Conservation (phyloP, 2,888 invertebrate species). For the Caenorhabditis uteleia region DNA sequence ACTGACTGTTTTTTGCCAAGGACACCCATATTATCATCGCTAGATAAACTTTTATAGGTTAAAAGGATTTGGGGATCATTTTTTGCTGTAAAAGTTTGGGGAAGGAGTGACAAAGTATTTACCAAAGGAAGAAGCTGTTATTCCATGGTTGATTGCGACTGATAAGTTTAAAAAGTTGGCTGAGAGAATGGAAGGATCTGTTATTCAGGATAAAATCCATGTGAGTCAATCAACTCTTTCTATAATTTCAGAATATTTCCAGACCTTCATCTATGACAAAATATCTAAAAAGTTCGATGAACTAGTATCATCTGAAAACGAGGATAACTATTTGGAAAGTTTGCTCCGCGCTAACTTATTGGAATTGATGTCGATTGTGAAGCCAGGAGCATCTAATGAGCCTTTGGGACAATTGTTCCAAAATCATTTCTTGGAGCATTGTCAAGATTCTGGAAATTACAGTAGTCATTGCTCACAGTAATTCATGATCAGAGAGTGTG, state of each 20-base stretch:
- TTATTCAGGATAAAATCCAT: slow-evolving; percentile 26
- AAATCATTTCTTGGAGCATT: slow-evolving; percentile 18
- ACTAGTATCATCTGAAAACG: slow-evolving; percentile 5
- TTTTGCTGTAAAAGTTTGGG: too few relatives aligned
- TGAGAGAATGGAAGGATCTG: slow-evolving; percentile 24
- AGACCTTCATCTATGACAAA: slow-evolving; percentile 27
- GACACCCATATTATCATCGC: too few relatives aligned
- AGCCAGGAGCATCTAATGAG: slow-evolving; percentile 25
- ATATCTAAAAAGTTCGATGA: slow-evolving; percentile 23
- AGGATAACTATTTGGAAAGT: slow-evolving; percentile 15
- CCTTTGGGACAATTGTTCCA: slow-evolving; percentile 22
- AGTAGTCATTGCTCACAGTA: slow-evolving; percentile 44
- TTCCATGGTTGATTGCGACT: slow-evolving; percentile 32
- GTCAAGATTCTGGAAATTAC: slow-evolving; percentile 18
- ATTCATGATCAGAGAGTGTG: slow-evolving; percentile 5
- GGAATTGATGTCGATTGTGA: slow-evolving; percentile 26
- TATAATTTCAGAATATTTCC: slow-evolving; percentile 9
- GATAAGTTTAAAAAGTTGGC: slow-evolving; percentile 20
- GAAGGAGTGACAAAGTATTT: slow-evolving; percentile 12
- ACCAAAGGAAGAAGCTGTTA: neutral
- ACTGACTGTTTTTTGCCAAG: too few relatives aligned
- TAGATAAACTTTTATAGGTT: too few relatives aligned
- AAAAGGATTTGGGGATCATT: too few relatives aligned
- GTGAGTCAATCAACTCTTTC: slow-evolving; percentile 13
- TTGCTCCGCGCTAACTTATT: slow-evolving; percentile 15